Percentiles rank a stretch among this genome's conserved stretches.
Conservation (phyloP, 2,888 invertebrate genomes). For the Mythimna pallens region DNA sequence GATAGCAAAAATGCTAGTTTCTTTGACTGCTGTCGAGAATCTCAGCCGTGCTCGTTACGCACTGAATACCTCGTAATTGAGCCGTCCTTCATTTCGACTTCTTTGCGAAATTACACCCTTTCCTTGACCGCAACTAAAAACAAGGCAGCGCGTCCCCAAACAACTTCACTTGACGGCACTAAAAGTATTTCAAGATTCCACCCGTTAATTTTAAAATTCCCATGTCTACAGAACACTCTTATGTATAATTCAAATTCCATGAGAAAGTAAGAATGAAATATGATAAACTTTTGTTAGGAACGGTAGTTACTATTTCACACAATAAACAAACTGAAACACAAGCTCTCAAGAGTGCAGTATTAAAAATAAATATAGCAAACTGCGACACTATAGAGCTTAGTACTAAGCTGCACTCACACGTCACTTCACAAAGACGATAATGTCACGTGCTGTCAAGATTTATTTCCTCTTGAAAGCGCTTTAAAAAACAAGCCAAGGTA, state of each 20-base stretch:
- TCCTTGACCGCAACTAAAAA: slow-evolving; percentile 70
- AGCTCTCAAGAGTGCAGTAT: slow-evolving; percentile 6
- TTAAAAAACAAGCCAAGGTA: slow-evolving; percentile 18
- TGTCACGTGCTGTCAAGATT: slow-evolving; percentile 34
- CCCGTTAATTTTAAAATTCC: slow-evolving; percentile 53
- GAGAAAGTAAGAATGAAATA: slow-evolving; percentile 66
- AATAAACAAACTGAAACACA: slow-evolving; percentile 40
- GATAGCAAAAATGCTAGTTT: slow-evolving; percentile 60
- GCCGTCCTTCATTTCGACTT: slow-evolving; percentile 71
- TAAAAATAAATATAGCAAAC: slow-evolving; percentile 26
- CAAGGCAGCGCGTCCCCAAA: slow-evolving; percentile 55
- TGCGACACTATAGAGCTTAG: slow-evolving; percentile 44
- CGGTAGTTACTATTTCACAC: slow-evolving; percentile 51
- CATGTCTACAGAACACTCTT: slow-evolving; percentile 53
- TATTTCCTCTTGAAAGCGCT: slow-evolving; percentile 18
- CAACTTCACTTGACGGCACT: slow-evolving; percentile 35
- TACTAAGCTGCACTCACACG: slow-evolving; percentile 22
- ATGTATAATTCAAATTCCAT: slow-evolving; percentile 72
- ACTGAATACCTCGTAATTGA: slow-evolving; percentile 83
- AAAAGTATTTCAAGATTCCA: slow-evolving; percentile 35
- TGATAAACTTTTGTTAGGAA: slow-evolving; percentile 61
- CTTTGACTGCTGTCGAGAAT: slow-evolving; percentile 68
- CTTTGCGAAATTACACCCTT: slow-evolving; percentile 76
- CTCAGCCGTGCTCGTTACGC: slow-evolving; percentile 76
- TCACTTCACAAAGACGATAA: slow-evolving; percentile 37